phyloP scores from a whole-genome alignment of 2,113 vertebrate genomes.

The Leptocoma aspasia region DNA sequence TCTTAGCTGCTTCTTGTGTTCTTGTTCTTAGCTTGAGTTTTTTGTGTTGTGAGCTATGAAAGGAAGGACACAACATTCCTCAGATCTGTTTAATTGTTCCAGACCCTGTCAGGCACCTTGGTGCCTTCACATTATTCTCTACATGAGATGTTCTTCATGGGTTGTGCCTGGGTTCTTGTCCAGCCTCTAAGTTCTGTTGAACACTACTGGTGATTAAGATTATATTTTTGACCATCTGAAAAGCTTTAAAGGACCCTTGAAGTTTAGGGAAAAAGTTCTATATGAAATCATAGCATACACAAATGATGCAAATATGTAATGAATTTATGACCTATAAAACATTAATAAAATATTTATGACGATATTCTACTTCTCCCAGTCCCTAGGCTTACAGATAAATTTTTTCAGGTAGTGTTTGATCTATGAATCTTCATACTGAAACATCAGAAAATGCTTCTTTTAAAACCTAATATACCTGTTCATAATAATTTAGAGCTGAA shows the following conservation, averaged over 20 bases:
- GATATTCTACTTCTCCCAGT: not conserved
- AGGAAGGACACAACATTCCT: not conserved
- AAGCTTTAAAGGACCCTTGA: not conserved
- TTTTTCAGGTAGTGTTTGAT: not conserved
- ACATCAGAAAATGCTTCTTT: not conserved
- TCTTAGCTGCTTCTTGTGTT: not conserved
- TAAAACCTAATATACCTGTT: not conserved
- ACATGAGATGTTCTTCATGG: accelerated
- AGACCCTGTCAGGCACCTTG: not conserved
- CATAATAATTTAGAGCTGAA: not conserved
- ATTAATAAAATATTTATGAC: not conserved
- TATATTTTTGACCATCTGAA: not conserved
- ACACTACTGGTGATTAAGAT: not conserved
- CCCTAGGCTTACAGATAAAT: not conserved
- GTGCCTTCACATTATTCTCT: not conserved
- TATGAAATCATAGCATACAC: not conserved
- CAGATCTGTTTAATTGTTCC: not conserved
- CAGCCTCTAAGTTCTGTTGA: not conserved
- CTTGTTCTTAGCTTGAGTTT: not conserved
- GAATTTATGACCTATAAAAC: not conserved
- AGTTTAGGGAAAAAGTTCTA: not conserved
- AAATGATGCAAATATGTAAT: not conserved
- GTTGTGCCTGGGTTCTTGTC: not conserved
- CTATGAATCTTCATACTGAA: not conserved
- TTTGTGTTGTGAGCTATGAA: not conserved